A percentile compares a stretch with the other conserved stretches of the same genome.
Conservation (phyloP, 1,140 invertebrate genomes). For the Teleogryllus occipitalis region DNA sequence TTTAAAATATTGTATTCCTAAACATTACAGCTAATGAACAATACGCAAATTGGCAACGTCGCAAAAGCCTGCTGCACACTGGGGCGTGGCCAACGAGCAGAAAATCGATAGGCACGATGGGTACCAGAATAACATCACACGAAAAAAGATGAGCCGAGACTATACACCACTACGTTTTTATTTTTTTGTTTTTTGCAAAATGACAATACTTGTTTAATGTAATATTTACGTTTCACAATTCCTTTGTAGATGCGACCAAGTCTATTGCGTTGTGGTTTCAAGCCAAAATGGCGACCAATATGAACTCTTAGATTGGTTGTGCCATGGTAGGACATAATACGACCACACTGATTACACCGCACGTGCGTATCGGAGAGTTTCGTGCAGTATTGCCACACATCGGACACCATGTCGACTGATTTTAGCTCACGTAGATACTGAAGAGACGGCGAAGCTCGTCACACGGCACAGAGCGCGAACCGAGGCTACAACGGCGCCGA, state of each 20-base stretch:
- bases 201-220: no score
- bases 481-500: not conserved
- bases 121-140: not conserved
- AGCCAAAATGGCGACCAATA: conserved; percentile 23
- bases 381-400: conserved; percentile 24
- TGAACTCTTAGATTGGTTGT: conserved; percentile 25
- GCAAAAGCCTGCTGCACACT: not conserved
- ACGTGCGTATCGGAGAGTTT: conserved; percentile 19
- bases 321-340: conserved; percentile 25
- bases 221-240: conserved; percentile 18
- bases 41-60: not conserved
- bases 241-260: conserved; percentile 17
- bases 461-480: not conserved
- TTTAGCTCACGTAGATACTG: not conserved
- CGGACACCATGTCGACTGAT: conserved; percentile 19
- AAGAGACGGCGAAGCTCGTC: not conserved
- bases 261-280: conserved; percentile 16
- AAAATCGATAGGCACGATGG: not conserved
- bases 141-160: not conserved
- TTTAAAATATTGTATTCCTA: no score
- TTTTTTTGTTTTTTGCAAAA: no score
- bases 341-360: conserved; percentile 22
- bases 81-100: not conserved
- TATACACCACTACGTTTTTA: not conserved
- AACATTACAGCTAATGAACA: no score